Conservation (phyloP, 2,888 invertebrate genomes). For the Cetonia aurata region DNA sequence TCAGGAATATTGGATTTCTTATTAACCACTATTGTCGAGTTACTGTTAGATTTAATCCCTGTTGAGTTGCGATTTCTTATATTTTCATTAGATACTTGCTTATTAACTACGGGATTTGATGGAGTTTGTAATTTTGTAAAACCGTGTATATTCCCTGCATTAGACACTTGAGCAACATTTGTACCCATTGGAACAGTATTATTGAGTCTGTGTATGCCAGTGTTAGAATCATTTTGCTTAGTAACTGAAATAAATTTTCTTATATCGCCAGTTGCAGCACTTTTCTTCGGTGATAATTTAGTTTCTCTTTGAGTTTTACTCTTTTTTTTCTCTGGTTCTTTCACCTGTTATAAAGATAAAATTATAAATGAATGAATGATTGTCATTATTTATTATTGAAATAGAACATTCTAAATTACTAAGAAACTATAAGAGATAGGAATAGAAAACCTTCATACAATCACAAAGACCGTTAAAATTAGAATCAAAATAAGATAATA, state of each 20-base stretch:
- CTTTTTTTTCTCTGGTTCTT: conserved; percentile 52
- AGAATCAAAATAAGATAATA: too few species aligned
- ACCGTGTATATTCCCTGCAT: conserved; percentile 35
- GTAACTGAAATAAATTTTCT: conserved; percentile 54
- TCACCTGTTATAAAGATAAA: conserved; percentile 48
- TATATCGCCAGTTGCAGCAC: conserved; percentile 50
- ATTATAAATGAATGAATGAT: too few species aligned
- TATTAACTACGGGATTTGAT: neutral
- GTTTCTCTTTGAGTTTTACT: conserved; percentile 46
- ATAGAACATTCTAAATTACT: too few species aligned
- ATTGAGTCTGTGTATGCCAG: conserved; percentile 5
- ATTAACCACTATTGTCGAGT: conserved; percentile 50
- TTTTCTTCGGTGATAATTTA: conserved; percentile 5
- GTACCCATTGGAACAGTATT: neutral
- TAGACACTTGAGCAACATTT: neutral
- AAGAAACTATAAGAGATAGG: too few species aligned
- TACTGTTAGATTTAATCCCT: conserved; percentile 46
- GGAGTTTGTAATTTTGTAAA: conserved; percentile 41
- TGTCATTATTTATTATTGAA: neutral
- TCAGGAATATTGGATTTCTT: conserved; percentile 46
- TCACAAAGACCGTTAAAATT: too few species aligned
- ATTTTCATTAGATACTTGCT: conserved; percentile 9
- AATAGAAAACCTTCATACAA: too few species aligned
- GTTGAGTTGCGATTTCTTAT: neutral
- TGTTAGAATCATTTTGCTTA: conserved; percentile 9